Conservation (phyloP, 2,797 vertebrate species). For the Amazonetta brasiliensis region DNA sequence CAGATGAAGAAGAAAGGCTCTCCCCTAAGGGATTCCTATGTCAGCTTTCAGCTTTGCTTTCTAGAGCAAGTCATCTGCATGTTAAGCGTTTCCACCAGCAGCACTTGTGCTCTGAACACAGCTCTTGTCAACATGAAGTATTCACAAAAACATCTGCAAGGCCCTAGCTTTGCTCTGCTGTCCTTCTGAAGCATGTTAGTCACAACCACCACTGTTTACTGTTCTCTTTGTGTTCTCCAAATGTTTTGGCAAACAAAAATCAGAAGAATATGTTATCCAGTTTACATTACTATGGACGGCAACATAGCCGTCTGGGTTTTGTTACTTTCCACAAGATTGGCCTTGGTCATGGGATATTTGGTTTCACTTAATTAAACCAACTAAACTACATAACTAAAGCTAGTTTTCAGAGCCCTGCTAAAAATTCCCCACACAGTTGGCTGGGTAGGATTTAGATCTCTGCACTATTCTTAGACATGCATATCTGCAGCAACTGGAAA, state of each 20-base stretch:
- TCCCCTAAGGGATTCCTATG: not conserved
- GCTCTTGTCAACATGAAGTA: not conserved
- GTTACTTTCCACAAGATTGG: not conserved
- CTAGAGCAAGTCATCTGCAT: not conserved
- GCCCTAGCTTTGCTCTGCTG: not conserved
- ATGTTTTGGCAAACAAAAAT: not conserved
- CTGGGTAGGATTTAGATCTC: constrained; percentile 60
- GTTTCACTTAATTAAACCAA: not conserved
- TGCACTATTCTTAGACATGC: constrained; percentile 71
- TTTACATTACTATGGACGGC: not conserved
- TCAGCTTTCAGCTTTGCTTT: not conserved
- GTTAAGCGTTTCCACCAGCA: not conserved
- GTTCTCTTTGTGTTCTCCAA: not conserved
- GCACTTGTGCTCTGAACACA: not conserved
- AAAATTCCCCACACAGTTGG: constrained; percentile 74
- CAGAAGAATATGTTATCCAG: not conserved
- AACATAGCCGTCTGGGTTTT: not conserved
- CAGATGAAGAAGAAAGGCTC: not conserved
- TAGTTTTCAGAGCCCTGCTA: constrained; percentile 43
- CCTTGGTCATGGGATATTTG: not conserved
- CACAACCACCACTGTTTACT: no score
- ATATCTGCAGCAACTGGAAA: constrained; percentile 71
- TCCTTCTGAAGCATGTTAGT: not conserved
- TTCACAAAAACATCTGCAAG: not conserved
- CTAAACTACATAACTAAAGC: not conserved